Conservation (phyloP, 2,113 vertebrate genomes). For the Carassius carassius region DNA sequence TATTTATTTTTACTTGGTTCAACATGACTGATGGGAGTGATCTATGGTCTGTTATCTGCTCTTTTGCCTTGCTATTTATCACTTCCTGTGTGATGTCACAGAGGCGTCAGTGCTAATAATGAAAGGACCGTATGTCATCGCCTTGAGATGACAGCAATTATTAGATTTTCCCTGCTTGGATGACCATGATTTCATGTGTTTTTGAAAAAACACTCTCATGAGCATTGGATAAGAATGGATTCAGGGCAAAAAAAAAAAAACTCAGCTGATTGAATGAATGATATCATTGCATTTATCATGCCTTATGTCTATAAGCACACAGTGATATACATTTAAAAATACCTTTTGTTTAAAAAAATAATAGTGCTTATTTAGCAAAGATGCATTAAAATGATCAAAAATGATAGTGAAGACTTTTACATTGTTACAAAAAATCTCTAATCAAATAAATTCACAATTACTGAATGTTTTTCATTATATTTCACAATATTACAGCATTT, state of each 20-base stretch:
- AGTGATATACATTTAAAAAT: too few species aligned
- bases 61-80: conserved; percentile 38
- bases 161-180: conserved; percentile 21
- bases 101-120: conserved; percentile 50
- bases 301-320: background rate
- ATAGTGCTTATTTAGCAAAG: background rate
- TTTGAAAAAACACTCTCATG: background rate
- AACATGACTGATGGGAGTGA: background rate
- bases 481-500: too few species aligned
- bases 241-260: conserved; percentile 1
- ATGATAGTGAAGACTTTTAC: background rate
- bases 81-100: conserved; percentile 54
- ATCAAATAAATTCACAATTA: background rate
- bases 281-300: background rate
- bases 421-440: background rate
- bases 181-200: conserved; percentile 11
- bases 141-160: conserved; percentile 24
- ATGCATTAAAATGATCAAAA: background rate
- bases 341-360: background rate
- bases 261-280: conserved; percentile 12
- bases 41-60: conserved; percentile 2
- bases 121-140: conserved; percentile 25
- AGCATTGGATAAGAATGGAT: conserved; percentile 30
- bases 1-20: background rate
- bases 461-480: too few species aligned